Evolutionary conservation across 2,888 invertebrate species (phyloP), one percentile per base, ranked within the genome.

Genomic region (Ernsta delagoae): DNA sequence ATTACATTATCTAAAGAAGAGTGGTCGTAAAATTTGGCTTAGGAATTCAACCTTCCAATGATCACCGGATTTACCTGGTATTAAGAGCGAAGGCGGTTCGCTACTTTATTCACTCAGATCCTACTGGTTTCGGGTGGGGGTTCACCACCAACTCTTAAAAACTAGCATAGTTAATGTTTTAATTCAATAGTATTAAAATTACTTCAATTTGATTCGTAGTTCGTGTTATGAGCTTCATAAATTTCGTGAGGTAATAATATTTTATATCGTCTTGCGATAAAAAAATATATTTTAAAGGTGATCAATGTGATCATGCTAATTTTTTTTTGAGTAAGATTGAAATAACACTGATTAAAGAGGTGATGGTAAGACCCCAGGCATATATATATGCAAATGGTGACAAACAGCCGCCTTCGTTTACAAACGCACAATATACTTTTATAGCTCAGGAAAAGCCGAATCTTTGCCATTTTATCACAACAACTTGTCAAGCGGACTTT

Each of bases 361-460:
- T 24, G 24, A 24, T 24, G 24, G 24, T 24, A 24, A 24, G 24
- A 24, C 24, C 24, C 24, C 24, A 24, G 24, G 24, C 85, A n/a
- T n/a, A 89, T 90, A 85, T 90, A 84, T 87, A 92, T 92, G 91
- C 88, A 92, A 92, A 92, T 90, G 86, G 88, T 89, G 91, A 91
- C 92, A 92, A 92, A 91, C 90, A 90, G 87, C 83, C 88, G 81
- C 81, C 79, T 84, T 84, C 88, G 85, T 90, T 90, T 88, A 89
- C 89, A 86, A 86, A 89, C 91, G 91, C 90, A 90, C 91, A 89
- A 92, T 92, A 92, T 92, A 92, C 85, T 92, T 92, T 92, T 91
- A 92, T 89, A 87, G 85, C 82, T 79, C 83, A 87, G 86, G 89
- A 90, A 90, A 89, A 90, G 87, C 85, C 86, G 80, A 85, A 83